Evolutionary conservation across 2,888 invertebrate species (phyloP).

Genomic region (Drosophila histrio): DNA sequence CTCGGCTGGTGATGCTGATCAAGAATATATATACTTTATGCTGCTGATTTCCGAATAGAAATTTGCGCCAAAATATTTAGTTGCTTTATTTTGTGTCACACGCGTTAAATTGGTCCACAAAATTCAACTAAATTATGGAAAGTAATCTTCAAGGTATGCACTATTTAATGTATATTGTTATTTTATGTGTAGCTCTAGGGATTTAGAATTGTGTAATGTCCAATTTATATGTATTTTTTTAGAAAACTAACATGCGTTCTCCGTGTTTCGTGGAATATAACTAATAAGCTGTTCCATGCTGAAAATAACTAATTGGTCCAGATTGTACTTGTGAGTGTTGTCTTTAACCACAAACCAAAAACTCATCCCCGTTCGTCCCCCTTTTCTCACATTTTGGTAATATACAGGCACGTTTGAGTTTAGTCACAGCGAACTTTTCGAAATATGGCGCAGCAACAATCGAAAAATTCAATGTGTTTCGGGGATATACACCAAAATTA

Average conservation of each 20-base stretch:
- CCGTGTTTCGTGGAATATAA: constrained; percentile 9
- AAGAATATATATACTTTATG: too few relatives aligned
- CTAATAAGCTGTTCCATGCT: constrained; percentile 8
- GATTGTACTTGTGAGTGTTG: neutral
- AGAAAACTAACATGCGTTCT: constrained; percentile 12
- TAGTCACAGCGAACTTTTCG: constrained; percentile 7
- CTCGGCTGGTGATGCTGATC: too few relatives aligned
- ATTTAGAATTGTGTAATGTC: constrained; percentile 21
- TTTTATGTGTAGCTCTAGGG: constrained; percentile 12
- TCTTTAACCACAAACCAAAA: neutral
- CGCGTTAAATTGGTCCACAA: constrained; percentile 8
- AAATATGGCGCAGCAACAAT: constrained; percentile 18
- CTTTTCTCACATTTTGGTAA: constrained; percentile 10
- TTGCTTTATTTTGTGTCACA: constrained; percentile 11
- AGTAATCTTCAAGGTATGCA: constrained; percentile 13
- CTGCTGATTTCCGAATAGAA: constrained; percentile 10
- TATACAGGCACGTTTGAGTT: constrained; percentile 7
- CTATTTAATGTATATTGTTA: constrained; percentile 7
- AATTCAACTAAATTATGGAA: constrained; percentile 12
- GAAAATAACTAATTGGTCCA: constrained; percentile 5
- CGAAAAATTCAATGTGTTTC: constrained; percentile 21
- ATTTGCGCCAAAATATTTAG: constrained; percentile 16
- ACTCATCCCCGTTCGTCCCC: constrained; percentile 13
- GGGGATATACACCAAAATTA: constrained; percentile 14
- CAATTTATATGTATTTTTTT: constrained; percentile 25